Evolutionary conservation across 2,113 vertebrate species (phyloP).

Genomic region (Pseudorhombus dupliciocellatus): DNA sequence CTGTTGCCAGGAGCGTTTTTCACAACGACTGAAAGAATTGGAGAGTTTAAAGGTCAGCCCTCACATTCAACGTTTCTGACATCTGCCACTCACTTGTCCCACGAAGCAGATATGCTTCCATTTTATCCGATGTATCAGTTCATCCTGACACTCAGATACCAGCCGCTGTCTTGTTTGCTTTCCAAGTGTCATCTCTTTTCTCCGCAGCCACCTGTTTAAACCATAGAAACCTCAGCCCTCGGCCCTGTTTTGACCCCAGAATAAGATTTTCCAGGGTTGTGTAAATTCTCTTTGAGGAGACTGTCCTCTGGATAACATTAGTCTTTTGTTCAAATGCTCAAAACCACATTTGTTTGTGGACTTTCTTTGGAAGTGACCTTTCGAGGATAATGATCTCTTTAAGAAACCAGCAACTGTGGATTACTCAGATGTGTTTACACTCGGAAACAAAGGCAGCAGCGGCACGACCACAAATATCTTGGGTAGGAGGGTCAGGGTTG

Average conservation of each 20-base stretch:
- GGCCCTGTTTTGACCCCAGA: not conserved
- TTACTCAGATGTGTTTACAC: slow-evolving; percentile 25
- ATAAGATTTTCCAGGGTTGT: not conserved
- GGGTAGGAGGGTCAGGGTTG: not conserved
- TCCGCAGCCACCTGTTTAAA: not conserved
- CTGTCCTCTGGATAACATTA: not conserved
- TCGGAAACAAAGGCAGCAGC: slow-evolving; percentile 13
- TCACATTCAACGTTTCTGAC: not conserved
- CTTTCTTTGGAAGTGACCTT: not conserved
- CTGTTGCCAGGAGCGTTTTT: not conserved
- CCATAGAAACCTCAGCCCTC: not conserved
- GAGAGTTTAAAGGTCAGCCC: not conserved
- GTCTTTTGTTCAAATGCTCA: not conserved
- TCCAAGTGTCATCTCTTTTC: not conserved
- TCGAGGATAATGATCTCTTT: not conserved
- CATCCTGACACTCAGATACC: not conserved
- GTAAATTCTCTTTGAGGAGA: not conserved
- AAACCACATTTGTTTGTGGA: slow-evolving; percentile 1
- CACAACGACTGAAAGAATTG: not conserved
- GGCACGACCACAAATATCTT: slow-evolving; percentile 18
- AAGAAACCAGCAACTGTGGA: slow-evolving; percentile 14
- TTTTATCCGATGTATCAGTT: not conserved
- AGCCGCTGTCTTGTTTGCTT: not conserved
- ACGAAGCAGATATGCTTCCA: not conserved
- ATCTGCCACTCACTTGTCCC: not conserved